A percentile compares a stretch with the other conserved stretches of the same genome.
Conservation (phyloP, 2,888 invertebrate genomes). For the Belgica antarctica region DNA sequence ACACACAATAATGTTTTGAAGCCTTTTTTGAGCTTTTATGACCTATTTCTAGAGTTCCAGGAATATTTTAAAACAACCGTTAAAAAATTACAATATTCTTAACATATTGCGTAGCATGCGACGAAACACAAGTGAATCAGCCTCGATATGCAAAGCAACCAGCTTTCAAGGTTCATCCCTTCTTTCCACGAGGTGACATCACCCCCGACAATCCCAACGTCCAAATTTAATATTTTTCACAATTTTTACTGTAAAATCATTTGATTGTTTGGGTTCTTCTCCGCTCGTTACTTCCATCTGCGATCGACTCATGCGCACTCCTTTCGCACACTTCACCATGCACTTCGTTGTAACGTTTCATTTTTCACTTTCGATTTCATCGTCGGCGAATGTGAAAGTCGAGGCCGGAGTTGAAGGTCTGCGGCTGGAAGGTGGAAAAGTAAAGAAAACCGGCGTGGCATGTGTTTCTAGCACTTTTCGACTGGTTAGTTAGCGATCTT, state of each 20-base stretch:
- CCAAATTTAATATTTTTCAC: constrained; percentile 20
- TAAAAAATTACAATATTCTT: too few relatives aligned
- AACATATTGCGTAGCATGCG: too few relatives aligned
- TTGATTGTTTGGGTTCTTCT: constrained; percentile 40
- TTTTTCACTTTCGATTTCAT: constrained; percentile 27
- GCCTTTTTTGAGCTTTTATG: too few relatives aligned
- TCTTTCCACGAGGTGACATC: background rate
- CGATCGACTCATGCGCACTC: constrained; percentile 15
- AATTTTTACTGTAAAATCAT: constrained; percentile 9
- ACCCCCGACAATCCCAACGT: background rate
- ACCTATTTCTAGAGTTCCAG: too few relatives aligned
- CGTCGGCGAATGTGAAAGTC: background rate
- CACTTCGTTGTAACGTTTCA: constrained; percentile 1
- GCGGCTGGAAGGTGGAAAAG: background rate
- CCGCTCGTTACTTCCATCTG: background rate
- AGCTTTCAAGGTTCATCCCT: too few relatives aligned
- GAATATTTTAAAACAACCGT: too few relatives aligned
- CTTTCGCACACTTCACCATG: background rate
- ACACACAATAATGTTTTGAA: too few relatives aligned
- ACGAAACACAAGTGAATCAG: too few relatives aligned
- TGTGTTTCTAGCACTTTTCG: too few relatives aligned
- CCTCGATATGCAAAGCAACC: too few relatives aligned
- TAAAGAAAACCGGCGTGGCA: background rate
- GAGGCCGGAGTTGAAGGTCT: too few relatives aligned
- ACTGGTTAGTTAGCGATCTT: too few relatives aligned